Percentiles rank a stretch among this genome's conserved stretches.
Conservation (phyloP, 2,797 vertebrate genomes). For the Lycodopsis pacificus region DNA sequence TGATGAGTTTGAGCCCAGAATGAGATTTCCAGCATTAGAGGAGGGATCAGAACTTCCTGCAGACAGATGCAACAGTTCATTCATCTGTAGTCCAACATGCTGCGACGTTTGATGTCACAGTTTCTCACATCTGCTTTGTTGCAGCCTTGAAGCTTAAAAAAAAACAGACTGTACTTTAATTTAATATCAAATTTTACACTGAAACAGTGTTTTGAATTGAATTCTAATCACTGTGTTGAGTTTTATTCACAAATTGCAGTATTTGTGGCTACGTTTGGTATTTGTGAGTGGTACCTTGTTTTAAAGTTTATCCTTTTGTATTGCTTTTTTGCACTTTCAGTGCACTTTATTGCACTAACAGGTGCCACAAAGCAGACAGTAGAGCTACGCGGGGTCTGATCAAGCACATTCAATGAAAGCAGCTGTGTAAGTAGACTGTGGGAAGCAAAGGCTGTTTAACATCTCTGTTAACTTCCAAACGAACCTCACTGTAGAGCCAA, state of each 20-base stretch:
- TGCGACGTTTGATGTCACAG: not conserved
- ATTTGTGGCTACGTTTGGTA: not conserved
- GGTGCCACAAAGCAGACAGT: too few relatives aligned
- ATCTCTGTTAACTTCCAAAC: not conserved
- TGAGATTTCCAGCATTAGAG: constrained; percentile 5
- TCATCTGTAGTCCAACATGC: not conserved
- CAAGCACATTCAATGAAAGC: too few relatives aligned
- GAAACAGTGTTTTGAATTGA: not conserved
- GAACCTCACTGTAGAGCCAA: constrained; percentile 85
- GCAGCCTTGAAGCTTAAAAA: not conserved
- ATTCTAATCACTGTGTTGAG: not conserved
- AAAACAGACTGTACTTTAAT: not conserved
- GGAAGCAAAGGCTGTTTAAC: too few relatives aligned
- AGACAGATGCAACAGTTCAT: not conserved
- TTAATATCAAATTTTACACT: not conserved
- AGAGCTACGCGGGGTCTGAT: too few relatives aligned
- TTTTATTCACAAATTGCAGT: not conserved
- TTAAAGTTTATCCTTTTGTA: not conserved
- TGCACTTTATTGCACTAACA: too few relatives aligned
- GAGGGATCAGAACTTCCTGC: not conserved
- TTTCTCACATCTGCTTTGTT: not conserved
- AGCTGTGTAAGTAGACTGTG: too few relatives aligned
- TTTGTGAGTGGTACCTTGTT: not conserved
- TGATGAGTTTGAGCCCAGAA: not conserved
- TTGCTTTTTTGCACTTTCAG: too few relatives aligned